Base-by-base conservation (phyloP, 2,797 vertebrate genomes). In the Spondyliosoma cantharus region DNA sequence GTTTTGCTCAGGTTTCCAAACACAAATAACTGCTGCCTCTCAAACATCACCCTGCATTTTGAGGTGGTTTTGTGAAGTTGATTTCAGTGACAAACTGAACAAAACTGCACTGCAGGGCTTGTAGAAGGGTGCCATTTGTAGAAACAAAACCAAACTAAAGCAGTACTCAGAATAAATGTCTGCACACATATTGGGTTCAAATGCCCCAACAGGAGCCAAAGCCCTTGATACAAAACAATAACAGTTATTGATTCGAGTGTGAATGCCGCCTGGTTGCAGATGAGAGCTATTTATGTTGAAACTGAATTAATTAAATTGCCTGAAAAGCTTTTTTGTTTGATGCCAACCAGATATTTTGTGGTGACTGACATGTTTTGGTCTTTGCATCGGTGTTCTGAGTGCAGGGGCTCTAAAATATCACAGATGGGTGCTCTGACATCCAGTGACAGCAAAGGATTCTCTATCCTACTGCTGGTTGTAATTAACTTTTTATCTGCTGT, bases 401-500 rank as follows among this genome's bases (percentile, higher is more conserved):
- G 20, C 66, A 9, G 17, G 2, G 46, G 16, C 66, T 75, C n/a
- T 67, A 48, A 69, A 76, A 49, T 32, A 61, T 67, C 71, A 59
- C 74, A 76, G 61, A 87, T 71, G 76, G 79, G 19, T 29, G 48
- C 52, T 71, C 71, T 57, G 68, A 81, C 78, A 57, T 61, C 54
- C 61, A 32, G 16, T 46, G 81, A 80, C 75, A 74, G 75, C 59
- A 25, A 19, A 75, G 48, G 54, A 50, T 61, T 71, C 62, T 66
- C 70, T 59, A 9, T 71, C 64, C 72, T 60, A 53, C 72, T 59
- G 67, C 50, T 78, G 27, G 59, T 76, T 80, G 62, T 85, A 80
- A 89, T 84, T 61, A 84, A 78, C 76, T 71, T 84, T 83, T 78
- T 74, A 82, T 86, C 82, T 82, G 27, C 78, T 82, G 70, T 80